A percentile compares a stretch with the other conserved stretches of the same genome.
These are phyloP conservation scores for Etheostoma perlongum DNA, from an alignment of 2,797 vertebrate genomes.

Conservation along the genomic window DNA sequence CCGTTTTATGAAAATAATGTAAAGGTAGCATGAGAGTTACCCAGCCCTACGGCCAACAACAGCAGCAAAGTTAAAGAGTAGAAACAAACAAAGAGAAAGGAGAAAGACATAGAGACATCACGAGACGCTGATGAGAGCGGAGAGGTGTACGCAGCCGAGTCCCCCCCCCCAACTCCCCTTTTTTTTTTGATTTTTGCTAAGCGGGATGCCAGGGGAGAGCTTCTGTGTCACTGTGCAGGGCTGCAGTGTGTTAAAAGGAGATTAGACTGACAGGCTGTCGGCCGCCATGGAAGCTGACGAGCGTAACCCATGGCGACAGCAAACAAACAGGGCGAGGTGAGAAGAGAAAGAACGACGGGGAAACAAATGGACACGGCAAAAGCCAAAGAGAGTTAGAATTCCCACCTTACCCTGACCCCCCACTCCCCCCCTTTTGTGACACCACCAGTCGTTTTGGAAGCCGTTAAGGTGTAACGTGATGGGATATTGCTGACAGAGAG, in stretches of 20 bases:
- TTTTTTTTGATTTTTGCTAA: constrained; percentile 44
- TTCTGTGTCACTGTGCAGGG: constrained; percentile 63
- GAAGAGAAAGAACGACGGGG: constrained; percentile 31
- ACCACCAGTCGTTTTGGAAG: constrained; percentile 18
- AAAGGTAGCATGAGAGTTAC: background rate
- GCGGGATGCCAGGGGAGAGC: constrained; percentile 50
- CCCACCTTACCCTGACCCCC: background rate
- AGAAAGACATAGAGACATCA: constrained; percentile 33
- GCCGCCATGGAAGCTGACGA: constrained; percentile 44
- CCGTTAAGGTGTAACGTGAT: constrained; percentile 37
- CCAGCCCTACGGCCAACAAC: constrained; percentile 3
- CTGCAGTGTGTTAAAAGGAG: constrained; percentile 73
- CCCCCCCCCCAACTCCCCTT: background rate
- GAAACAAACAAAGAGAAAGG: constrained; percentile 51
- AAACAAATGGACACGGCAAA: constrained; percentile 53
- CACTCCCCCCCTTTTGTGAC: constrained; percentile 5
- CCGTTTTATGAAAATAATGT: too few relatives aligned
- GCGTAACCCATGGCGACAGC: constrained; percentile 52
- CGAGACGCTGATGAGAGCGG: constrained; percentile 52
- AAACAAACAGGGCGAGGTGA: constrained; percentile 58
- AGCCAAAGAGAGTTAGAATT: constrained; percentile 29
- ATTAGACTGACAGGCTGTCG: constrained; percentile 73
- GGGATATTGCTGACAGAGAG: constrained; percentile 34
- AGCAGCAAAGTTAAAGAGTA: constrained; percentile 3
- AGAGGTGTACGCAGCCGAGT: constrained; percentile 48